These are phyloP conservation scores for Heliangelus exortis DNA, from an alignment of 2,797 vertebrate genomes.

Conservation along the genomic window DNA sequence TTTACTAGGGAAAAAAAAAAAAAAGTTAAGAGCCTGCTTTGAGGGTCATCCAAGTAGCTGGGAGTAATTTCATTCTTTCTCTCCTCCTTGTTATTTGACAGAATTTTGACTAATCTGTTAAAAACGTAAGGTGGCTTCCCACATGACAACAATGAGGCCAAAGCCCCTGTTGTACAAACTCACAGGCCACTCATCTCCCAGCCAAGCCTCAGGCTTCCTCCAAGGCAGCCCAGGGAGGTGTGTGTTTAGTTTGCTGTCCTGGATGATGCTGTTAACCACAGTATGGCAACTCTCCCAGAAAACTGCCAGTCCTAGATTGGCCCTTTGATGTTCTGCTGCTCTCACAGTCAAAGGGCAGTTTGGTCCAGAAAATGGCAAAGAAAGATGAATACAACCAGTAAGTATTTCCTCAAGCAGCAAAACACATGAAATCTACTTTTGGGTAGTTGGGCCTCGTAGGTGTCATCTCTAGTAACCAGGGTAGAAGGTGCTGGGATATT, in stretches of 20 bases:
- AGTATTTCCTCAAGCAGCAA: background rate
- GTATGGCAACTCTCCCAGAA: background rate
- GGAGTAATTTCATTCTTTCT: background rate
- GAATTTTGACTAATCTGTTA: background rate
- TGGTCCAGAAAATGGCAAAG: background rate
- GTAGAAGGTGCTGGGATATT: background rate
- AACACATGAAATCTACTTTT: background rate
- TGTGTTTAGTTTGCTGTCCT: background rate
- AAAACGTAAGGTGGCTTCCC: background rate
- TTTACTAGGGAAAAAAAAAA: background rate
- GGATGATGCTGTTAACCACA: background rate
- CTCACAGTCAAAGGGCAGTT: background rate
- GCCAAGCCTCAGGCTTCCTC: background rate
- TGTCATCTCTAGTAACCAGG: background rate
- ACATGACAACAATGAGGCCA: background rate
- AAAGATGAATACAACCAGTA: background rate
- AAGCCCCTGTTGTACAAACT: background rate
- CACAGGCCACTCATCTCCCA: background rate
- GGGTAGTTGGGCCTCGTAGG: background rate
- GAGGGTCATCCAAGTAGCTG: background rate
- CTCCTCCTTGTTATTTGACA: background rate
- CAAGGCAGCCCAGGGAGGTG: background rate
- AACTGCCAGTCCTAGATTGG: background rate
- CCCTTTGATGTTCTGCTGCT: background rate
- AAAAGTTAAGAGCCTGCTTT: background rate